Percentiles rank a stretch among this genome's conserved stretches.
phyloP scores from a whole-genome alignment of 2,888 invertebrate species.

The Parnassius smintheus region DNA sequence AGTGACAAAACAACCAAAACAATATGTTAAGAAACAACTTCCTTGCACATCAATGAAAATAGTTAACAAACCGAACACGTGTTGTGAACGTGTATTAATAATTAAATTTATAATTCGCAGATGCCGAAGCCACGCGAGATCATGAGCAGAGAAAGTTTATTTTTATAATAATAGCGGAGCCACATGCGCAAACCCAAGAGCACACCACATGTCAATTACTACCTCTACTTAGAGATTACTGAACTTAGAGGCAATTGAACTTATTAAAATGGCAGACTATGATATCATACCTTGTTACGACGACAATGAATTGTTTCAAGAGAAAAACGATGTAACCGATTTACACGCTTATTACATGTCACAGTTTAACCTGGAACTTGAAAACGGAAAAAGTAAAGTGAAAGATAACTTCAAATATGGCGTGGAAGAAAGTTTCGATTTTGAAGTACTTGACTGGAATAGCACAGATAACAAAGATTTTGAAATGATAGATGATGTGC shows the following conservation, averaged over 20 bases:
- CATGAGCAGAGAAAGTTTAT: conserved; percentile 76
- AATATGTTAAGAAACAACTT: conserved; percentile 29
- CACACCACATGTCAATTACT: conserved; percentile 68
- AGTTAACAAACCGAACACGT: conserved; percentile 57
- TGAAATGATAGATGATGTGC: conserved; percentile 64
- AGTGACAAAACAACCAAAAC: not conserved
- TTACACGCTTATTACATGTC: conserved; percentile 77
- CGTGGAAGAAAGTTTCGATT: conserved; percentile 70
- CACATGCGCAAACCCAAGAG: conserved; percentile 65
- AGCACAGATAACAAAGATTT: conserved; percentile 48
- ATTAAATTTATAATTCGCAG: conserved; percentile 77
- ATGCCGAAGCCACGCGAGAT: conserved; percentile 71
- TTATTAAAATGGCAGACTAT: conserved; percentile 68
- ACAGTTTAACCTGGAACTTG: conserved; percentile 74
- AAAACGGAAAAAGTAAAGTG: conserved; percentile 60
- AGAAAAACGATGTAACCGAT: conserved; percentile 64
- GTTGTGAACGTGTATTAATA: conserved; percentile 53
- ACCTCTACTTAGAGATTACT: conserved; percentile 65
- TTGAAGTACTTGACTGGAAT: conserved; percentile 67
- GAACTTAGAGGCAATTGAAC: conserved; percentile 74
- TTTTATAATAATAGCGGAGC: conserved; percentile 79
- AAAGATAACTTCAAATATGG: conserved; percentile 64
- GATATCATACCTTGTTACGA: conserved; percentile 67
- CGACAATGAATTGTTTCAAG: conserved; percentile 62
- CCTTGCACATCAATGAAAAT: conserved; percentile 38